Conservation (phyloP, 92 coral and sea anemone genomes). For the Pocillopora meandrina region DNA sequence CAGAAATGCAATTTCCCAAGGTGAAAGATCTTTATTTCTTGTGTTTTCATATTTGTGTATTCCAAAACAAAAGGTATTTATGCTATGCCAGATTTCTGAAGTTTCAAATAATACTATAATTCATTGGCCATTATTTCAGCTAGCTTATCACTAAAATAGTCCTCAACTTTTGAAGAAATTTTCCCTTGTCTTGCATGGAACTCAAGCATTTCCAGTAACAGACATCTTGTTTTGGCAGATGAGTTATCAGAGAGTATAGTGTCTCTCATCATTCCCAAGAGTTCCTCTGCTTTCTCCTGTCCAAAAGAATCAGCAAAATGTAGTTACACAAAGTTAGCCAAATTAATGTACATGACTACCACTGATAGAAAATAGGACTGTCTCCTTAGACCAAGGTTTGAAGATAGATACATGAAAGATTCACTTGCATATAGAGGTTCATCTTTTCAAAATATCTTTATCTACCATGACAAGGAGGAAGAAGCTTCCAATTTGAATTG, state of each 20-base stretch:
- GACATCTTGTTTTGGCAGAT: constrained; percentile 75
- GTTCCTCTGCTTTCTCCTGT: constrained; percentile 75
- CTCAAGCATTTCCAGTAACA: constrained; percentile 80
- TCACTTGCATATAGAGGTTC: no score
- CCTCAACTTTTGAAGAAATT: constrained; percentile 48
- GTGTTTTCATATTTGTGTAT: no score
- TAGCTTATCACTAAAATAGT: constrained; percentile 67
- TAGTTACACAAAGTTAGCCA: background rate
- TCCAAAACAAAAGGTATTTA: no score
- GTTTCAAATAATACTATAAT: background rate
- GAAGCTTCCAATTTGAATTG: no score
- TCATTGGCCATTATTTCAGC: constrained; percentile 60
- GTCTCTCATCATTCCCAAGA: constrained; percentile 66
- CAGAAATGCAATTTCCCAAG: background rate
- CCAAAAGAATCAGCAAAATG: background rate
- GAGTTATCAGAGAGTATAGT: constrained; percentile 62
- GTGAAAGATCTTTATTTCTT: no score
- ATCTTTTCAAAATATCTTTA: no score
- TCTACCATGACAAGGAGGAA: no score
- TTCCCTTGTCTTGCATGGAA: constrained; percentile 60
- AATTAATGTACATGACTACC: background rate
- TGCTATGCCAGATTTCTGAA: no score
- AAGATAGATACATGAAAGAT: no score
- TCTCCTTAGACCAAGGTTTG: no score
- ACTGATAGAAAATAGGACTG: no score